A percentile compares a stretch with the other conserved stretches of the same genome.
Evolutionary conservation across 1,140 invertebrate genomes (phyloP).

Genomic region (Periplaneta americana): DNA sequence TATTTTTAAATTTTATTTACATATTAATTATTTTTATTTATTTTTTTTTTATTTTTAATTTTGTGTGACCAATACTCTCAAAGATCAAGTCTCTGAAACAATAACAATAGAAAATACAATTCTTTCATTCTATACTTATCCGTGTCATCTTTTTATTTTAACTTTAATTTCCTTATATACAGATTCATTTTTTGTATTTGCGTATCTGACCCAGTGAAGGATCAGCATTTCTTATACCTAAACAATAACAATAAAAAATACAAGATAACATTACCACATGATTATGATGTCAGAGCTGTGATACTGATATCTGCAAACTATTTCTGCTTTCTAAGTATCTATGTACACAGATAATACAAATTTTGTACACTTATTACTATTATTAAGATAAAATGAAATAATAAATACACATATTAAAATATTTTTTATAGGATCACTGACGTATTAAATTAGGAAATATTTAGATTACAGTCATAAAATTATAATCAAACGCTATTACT

Average conservation of each 20-base stretch:
- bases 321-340: not conserved
- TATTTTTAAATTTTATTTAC: not conserved
- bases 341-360: not conserved
- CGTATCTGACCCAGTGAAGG: not conserved
- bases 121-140: not conserved
- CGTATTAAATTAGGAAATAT: not conserved
- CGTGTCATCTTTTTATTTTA: not conserved
- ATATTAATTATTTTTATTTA: no score
- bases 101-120: not conserved
- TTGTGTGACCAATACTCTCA: not conserved
- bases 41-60: no score
- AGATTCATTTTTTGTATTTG: not conserved
- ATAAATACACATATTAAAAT: not conserved
- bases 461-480: not conserved
- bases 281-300: not conserved
- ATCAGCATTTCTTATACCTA: not conserved
- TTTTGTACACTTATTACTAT: not conserved
- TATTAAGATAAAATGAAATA: not conserved
- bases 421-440: not conserved
- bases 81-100: not conserved
- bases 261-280: not conserved
- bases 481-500: not conserved
- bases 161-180: not conserved
- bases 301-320: not conserved
- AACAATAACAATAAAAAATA: not conserved